phyloP scores from a whole-genome alignment of 2,888 invertebrate species.

The Caenorhabditis japonica region DNA sequence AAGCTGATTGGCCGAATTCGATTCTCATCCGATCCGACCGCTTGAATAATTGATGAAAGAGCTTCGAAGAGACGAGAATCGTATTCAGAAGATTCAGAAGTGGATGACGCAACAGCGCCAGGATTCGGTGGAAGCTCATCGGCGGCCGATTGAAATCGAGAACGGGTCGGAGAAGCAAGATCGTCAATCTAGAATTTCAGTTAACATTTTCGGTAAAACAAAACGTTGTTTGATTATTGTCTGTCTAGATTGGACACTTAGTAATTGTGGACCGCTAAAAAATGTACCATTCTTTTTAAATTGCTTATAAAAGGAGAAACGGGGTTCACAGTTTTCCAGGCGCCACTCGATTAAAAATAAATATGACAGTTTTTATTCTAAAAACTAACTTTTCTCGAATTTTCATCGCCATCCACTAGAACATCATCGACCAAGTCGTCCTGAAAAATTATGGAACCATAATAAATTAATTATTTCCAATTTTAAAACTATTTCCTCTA shows the following conservation, averaged over 20 bases:
- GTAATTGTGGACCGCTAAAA: too few species aligned
- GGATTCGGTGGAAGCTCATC: constrained; percentile 33
- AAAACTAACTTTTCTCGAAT: background rate
- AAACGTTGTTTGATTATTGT: too few species aligned
- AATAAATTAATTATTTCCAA: constrained; percentile 1
- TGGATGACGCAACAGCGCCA: background rate
- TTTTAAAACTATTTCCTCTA: too few species aligned
- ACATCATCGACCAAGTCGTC: constrained; percentile 42
- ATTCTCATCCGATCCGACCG: constrained; percentile 81
- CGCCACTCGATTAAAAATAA: too few species aligned
- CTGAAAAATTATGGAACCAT: constrained; percentile 7
- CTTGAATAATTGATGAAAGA: constrained; percentile 50
- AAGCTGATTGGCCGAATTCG: constrained; percentile 92
- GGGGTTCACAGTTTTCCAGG: too few species aligned
- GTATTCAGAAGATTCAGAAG: constrained; percentile 4
- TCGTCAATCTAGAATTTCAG: too few species aligned
- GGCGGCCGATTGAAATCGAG: constrained; percentile 42
- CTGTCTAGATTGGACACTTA: too few species aligned
- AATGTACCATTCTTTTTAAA: too few species aligned
- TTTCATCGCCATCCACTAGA: constrained; percentile 15
- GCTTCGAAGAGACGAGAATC: constrained; percentile 62
- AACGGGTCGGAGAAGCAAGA: constrained; percentile 6
- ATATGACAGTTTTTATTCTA: too few species aligned
- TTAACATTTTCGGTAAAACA: too few species aligned
- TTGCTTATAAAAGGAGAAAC: too few species aligned